Evolutionary conservation across 2,113 vertebrate genomes (phyloP).

Genomic region (Lanius ludovicianus): DNA sequence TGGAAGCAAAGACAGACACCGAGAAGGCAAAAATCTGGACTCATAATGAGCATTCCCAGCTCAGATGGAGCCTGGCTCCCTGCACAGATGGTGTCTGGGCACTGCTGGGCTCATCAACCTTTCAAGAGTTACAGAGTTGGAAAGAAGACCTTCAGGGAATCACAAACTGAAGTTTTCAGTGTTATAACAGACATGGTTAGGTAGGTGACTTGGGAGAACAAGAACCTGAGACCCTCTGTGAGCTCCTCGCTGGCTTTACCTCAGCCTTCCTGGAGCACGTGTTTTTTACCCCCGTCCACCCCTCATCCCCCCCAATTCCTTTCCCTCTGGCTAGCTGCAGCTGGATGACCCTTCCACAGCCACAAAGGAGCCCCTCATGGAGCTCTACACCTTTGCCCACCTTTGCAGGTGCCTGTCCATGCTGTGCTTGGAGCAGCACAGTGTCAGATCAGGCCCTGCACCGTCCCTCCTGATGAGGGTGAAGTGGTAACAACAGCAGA

Average conservation of each 20-base stretch:
- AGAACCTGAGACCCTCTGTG: neutral
- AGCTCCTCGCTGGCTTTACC: neutral
- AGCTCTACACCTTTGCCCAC: neutral
- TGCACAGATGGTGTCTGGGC: neutral
- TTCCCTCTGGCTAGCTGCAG: neutral
- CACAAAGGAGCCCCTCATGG: neutral
- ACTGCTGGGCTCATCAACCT: neutral
- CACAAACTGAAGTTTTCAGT: neutral
- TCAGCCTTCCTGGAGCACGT: accelerated
- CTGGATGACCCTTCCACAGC: neutral
- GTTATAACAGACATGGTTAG: neutral
- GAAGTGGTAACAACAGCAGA: neutral
- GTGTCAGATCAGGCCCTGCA: neutral
- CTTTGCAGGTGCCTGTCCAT: neutral
- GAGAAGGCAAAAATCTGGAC: neutral
- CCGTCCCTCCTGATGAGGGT: neutral
- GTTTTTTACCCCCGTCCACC: neutral
- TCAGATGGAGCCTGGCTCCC: neutral
- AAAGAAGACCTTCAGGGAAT: neutral
- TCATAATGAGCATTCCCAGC: neutral
- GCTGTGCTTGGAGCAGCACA: neutral
- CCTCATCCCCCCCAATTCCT: neutral
- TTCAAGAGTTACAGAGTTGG: neutral
- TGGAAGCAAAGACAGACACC: neutral
- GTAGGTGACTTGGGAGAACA: neutral